Percentiles rank a stretch among this genome's conserved stretches.
Evolutionary conservation across 2,113 vertebrate species (phyloP).

Genomic region (Chrysemys picta): DNA sequence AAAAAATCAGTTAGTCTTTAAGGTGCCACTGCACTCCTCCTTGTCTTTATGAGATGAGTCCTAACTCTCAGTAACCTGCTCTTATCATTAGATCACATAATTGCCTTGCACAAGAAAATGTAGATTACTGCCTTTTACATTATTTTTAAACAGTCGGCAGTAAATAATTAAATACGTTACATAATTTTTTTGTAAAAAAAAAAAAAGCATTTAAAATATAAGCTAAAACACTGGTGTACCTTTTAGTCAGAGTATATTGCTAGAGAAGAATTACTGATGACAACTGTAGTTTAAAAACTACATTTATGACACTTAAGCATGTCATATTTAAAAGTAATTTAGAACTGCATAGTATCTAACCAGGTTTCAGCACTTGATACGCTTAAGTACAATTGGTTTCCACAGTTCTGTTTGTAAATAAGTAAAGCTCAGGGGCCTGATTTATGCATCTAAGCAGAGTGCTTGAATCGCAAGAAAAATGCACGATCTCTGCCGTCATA

Average conservation of each 20-base stretch:
- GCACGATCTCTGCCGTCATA: neutral
- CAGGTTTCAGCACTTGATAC: neutral
- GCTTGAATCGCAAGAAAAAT: slow-evolving; percentile 30
- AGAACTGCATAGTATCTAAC: neutral
- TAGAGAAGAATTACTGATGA: neutral
- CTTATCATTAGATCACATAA: neutral
- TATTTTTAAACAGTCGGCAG: neutral
- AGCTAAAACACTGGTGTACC: neutral
- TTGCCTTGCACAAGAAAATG: neutral
- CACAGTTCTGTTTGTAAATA: neutral
- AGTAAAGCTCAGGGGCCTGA: neutral
- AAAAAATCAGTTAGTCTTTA: too few relatives aligned
- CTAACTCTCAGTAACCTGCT: neutral
- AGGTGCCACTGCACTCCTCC: too few relatives aligned
- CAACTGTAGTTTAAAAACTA: neutral
- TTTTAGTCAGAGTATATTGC: neutral
- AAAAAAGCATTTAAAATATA: neutral
- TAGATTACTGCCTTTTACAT: neutral
- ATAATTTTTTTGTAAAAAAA: neutral
- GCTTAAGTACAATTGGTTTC: neutral
- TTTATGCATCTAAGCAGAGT: neutral
- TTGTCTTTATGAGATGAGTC: neutral
- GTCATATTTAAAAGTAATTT: neutral
- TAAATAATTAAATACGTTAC: neutral
- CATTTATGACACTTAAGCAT: neutral